These are phyloP conservation scores for Tiliacea aurago DNA, from an alignment of 2,888 invertebrate species.

Conservation along the genomic window DNA sequence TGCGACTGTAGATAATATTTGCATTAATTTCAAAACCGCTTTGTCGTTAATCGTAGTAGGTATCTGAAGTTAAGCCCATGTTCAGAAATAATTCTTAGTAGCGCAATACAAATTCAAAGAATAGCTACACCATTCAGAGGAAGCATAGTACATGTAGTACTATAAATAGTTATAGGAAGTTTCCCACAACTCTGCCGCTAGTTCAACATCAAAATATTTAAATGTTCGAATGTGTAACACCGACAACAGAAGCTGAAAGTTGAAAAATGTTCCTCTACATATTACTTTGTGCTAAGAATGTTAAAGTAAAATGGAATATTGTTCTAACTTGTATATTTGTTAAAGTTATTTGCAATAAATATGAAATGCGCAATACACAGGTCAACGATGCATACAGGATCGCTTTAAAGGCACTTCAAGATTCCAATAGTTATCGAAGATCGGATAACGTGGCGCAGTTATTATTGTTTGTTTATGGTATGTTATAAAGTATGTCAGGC, in stretches of 20 bases:
- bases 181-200: neutral
- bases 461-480: neutral
- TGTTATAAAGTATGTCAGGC: conserved; percentile 3
- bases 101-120: neutral
- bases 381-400: neutral
- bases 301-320: neutral
- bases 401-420: neutral
- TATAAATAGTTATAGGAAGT: neutral
- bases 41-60: neutral
- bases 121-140: neutral
- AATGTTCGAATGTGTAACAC: neutral
- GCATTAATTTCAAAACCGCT: neutral
- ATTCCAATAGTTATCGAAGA: conserved; percentile 8
- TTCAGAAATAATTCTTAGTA: neutral
- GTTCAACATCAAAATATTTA: conserved; percentile 1
- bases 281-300: conserved; percentile 15
- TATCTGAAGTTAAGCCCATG: neutral
- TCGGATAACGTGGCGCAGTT: neutral
- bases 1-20: neutral
- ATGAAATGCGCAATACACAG: neutral
- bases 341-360: conserved; percentile 13
- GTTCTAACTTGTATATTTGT: neutral
- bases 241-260: neutral
- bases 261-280: neutral
- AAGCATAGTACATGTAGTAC: neutral